Percentiles rank a stretch among this genome's conserved stretches.
Conservation (phyloP, 2,113 vertebrate genomes). For the Lophochroa leadbeateri region DNA sequence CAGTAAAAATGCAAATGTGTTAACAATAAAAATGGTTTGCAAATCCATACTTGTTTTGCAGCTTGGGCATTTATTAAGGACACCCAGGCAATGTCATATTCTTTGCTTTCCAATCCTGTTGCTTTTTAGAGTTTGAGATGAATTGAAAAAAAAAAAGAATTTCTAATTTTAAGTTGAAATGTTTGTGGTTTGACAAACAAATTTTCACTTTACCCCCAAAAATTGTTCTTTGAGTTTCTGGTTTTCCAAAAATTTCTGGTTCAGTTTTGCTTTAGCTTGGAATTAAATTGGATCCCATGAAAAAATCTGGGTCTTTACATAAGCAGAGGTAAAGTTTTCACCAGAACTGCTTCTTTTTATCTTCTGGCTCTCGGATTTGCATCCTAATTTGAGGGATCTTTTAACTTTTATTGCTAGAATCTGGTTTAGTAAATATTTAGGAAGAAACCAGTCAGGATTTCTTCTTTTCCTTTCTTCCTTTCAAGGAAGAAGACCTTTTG, state of each 20-base stretch:
- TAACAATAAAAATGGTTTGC: constrained; percentile 17
- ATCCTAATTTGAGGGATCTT: neutral
- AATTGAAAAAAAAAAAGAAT: neutral
- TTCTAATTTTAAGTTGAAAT: neutral
- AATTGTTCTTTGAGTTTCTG: neutral
- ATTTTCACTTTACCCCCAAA: neutral
- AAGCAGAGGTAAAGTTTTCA: neutral
- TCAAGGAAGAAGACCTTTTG: neutral
- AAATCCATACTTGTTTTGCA: constrained; percentile 17
- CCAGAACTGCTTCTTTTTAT: neutral
- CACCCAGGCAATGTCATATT: constrained; percentile 1
- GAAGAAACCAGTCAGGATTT: neutral
- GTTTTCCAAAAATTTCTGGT: neutral
- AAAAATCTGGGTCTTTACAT: neutral
- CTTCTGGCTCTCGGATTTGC: neutral
- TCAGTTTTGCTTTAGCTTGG: neutral
- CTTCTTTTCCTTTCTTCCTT: neutral
- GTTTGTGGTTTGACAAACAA: neutral
- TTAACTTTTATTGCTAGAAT: neutral
- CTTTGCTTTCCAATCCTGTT: neutral
- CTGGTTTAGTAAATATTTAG: constrained; percentile 40
- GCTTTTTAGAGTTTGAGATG: constrained; percentile 21
- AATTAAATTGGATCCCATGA: neutral
- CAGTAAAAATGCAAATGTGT: constrained; percentile 12
- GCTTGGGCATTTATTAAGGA: constrained; percentile 36